Percentiles rank a stretch among this genome's conserved stretches.
These are phyloP conservation scores for Zeus faber DNA, from an alignment of 2,113 vertebrate genomes.

Conservation along the genomic window DNA sequence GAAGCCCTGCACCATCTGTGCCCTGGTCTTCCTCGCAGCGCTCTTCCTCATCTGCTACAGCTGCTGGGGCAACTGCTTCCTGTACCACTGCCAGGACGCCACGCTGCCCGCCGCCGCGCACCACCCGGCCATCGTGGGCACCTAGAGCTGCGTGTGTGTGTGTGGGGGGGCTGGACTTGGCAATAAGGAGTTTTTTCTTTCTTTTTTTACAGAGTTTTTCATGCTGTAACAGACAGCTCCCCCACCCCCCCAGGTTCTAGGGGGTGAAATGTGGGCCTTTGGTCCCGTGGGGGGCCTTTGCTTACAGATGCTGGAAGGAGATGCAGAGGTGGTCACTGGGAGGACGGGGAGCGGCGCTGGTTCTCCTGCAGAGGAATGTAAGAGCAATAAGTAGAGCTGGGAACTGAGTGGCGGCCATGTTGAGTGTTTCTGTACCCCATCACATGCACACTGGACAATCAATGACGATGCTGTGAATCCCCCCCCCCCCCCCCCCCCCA, in stretches of 20 bases:
- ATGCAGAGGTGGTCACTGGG: too few relatives aligned
- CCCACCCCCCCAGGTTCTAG: not conserved
- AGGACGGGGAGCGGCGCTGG: too few relatives aligned
- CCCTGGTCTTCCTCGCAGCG: slow-evolving; percentile 97
- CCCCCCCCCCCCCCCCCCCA: slow-evolving; percentile 3
- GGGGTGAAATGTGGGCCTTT: not conserved
- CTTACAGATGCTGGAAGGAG: too few relatives aligned
- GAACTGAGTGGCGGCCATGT: too few relatives aligned
- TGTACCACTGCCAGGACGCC: slow-evolving; percentile 95
- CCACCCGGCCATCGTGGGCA: slow-evolving; percentile 91
- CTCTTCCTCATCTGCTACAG: slow-evolving; percentile 98
- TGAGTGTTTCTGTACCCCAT: too few relatives aligned
- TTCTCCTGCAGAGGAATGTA: too few relatives aligned
- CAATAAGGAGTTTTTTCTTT: too few relatives aligned
- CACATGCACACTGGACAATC: slow-evolving; percentile 60
- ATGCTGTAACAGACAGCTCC: too few relatives aligned
- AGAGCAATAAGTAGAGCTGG: too few relatives aligned
- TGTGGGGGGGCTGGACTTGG: too few relatives aligned
- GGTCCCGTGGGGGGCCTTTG: too few relatives aligned
- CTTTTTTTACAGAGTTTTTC: too few relatives aligned
- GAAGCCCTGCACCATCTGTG: slow-evolving; percentile 99
- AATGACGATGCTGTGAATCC: slow-evolving; percentile 53
- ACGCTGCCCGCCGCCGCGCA: slow-evolving; percentile 87
- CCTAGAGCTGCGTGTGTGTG: slow-evolving; percentile 74
- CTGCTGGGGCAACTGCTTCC: slow-evolving; percentile 99